Percentiles rank a stretch among this genome's conserved stretches.
Evolutionary conservation across 2,113 vertebrate species (phyloP).

Genomic region (Rhinoderma darwinii): DNA sequence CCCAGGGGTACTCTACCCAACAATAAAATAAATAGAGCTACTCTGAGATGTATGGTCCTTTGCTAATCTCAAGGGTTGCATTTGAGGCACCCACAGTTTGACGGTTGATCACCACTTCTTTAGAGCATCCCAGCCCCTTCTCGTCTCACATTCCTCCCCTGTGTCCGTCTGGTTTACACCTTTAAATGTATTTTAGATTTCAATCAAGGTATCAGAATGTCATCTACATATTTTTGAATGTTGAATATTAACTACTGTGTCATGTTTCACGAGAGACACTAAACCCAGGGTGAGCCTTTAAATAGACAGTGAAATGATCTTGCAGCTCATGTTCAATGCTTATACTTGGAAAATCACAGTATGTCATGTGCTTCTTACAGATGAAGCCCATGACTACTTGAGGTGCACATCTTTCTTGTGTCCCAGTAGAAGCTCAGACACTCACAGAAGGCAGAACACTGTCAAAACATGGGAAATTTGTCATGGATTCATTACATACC

Average conservation of each 20-base stretch:
- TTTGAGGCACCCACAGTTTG: no score
- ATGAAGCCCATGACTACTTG: neutral
- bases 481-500: neutral
- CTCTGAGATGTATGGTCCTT: no score
- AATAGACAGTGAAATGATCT: slow-evolving; percentile 22
- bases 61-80: no score
- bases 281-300: slow-evolving; percentile 17
- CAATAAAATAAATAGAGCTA: no score
- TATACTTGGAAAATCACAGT: slow-evolving; percentile 4
- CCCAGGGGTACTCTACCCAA: no score
- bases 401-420: neutral
- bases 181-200: no score
- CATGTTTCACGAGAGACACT: neutral
- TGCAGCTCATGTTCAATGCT: slow-evolving; percentile 13
- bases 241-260: neutral
- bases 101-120: no score
- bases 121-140: no score
- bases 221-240: neutral
- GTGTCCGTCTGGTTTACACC: no score
- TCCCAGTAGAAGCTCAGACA: neutral
- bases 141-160: no score
- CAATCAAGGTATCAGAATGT: neutral
- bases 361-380: slow-evolving; percentile 27
- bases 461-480: neutral
- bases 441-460: neutral